phyloP scores from a whole-genome alignment of 1,140 invertebrate genomes.

The Calephelis virginiensis region DNA sequence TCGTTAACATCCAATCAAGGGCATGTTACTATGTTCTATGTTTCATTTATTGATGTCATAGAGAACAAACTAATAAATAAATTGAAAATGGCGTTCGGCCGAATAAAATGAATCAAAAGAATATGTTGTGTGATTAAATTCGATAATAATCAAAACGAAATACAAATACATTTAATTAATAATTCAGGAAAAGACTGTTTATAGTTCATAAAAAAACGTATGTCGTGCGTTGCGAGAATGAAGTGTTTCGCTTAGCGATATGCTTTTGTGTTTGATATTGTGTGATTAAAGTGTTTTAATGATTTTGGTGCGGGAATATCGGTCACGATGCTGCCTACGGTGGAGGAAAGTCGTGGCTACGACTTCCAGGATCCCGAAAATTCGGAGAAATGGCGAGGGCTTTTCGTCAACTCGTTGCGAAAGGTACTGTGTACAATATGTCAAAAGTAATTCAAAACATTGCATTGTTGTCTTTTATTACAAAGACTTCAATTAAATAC shows the following conservation, averaged over 20 bases:
- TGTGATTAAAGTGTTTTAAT: constrained; percentile 67
- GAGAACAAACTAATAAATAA: constrained; percentile 58
- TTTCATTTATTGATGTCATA: constrained; percentile 36
- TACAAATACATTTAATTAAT: neutral
- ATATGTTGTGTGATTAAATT: constrained; percentile 52
- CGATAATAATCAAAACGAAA: constrained; percentile 35
- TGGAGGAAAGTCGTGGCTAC: constrained; percentile 84
- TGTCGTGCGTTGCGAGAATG: constrained; percentile 31
- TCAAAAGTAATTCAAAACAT: constrained; percentile 41
- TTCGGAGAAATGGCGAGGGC: constrained; percentile 91
- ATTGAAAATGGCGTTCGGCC: constrained; percentile 75
- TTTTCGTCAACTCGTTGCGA: constrained; percentile 88
- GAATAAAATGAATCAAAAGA: constrained; percentile 62
- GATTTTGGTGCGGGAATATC: constrained; percentile 51
- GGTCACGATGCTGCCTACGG: constrained; percentile 74
- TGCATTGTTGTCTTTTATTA: constrained; percentile 13
- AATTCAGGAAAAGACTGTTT: neutral
- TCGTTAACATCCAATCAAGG: constrained; percentile 34
- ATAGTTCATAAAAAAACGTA: constrained; percentile 30
- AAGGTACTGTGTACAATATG: constrained; percentile 80
- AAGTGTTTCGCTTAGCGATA: constrained; percentile 48
- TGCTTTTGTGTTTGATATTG: constrained; percentile 50
- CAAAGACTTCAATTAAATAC: neutral
- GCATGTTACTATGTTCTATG: constrained; percentile 22
- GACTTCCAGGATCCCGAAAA: constrained; percentile 94